phyloP scores from a whole-genome alignment of 2,888 invertebrate species.

The Platycnemis pennipes region DNA sequence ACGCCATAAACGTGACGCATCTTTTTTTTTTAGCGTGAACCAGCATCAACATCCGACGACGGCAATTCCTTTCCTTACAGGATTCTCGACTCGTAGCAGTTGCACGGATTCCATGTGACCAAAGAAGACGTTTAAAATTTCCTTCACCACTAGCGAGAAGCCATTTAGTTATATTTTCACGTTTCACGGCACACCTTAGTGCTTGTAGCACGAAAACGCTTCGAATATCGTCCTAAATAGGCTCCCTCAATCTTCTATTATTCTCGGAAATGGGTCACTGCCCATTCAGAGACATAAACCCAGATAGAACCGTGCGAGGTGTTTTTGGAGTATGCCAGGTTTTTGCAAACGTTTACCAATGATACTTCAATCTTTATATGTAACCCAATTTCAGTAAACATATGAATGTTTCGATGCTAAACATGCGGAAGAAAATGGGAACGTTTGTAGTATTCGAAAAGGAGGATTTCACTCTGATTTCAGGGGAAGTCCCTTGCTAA shows the following conservation, averaged over 20 bases:
- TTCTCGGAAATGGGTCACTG: too few species aligned
- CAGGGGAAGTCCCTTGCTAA: too few species aligned
- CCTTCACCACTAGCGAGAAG: conserved; percentile 17
- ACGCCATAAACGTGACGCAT: neutral
- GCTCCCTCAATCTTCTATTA: neutral
- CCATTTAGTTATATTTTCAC: conserved; percentile 49
- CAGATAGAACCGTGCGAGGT: too few species aligned
- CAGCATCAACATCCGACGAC: neutral
- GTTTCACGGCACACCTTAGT: conserved; percentile 33
- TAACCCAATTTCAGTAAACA: too few species aligned
- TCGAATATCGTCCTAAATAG: neutral
- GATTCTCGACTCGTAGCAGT: neutral
- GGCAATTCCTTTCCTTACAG: neutral
- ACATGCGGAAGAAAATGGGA: too few species aligned
- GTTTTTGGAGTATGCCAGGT: too few species aligned
- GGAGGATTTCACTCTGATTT: too few species aligned
- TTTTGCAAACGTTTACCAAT: too few species aligned
- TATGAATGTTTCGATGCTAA: too few species aligned
- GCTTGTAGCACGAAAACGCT: neutral
- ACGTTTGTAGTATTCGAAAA: too few species aligned
- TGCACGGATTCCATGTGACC: conserved; percentile 41
- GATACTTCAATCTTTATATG: too few species aligned
- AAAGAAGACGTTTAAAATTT: conserved; percentile 44
- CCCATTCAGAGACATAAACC: too few species aligned
- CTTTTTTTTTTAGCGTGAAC: neutral